These are phyloP conservation scores for Drosophila rufa DNA, from an alignment of 1,140 invertebrate genomes.

Conservation along the genomic window DNA sequence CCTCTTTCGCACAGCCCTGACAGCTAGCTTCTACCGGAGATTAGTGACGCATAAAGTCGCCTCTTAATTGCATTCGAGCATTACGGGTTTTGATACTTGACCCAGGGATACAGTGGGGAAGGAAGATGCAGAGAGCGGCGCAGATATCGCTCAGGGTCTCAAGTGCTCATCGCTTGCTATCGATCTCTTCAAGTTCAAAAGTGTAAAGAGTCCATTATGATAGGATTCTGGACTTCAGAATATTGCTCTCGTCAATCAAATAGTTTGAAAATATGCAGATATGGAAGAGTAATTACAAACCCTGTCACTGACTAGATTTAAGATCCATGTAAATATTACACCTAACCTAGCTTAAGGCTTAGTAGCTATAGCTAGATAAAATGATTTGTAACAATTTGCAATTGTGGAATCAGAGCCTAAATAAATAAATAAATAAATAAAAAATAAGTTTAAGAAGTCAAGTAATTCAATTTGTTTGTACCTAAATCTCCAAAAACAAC, in stretches of 20 bases:
- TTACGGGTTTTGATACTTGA: conserved; percentile 62
- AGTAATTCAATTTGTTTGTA: too few species aligned
- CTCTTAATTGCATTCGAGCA: conserved; percentile 71
- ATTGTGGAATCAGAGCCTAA: too few species aligned
- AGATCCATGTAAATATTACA: too few species aligned
- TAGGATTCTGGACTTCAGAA: conserved; percentile 1
- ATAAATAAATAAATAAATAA: too few species aligned
- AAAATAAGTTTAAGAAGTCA: background rate
- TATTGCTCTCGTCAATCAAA: conserved; percentile 6
- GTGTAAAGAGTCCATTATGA: conserved; percentile 38
- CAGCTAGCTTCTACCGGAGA: conserved; percentile 47
- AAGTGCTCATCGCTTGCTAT: conserved; percentile 18
- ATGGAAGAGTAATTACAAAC: background rate
- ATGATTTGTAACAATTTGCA: too few species aligned
- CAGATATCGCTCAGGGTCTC: conserved; percentile 9
- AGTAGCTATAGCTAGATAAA: too few species aligned
- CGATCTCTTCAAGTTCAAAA: conserved; percentile 21
- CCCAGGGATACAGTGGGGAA: conserved; percentile 17
- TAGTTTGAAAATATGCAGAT: background rate
- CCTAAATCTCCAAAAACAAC: background rate
- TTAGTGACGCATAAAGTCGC: conserved; percentile 79
- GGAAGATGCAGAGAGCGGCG: background rate
- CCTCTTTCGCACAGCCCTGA: background rate
- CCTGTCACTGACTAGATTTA: too few species aligned
- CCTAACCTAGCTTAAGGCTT: too few species aligned